Evolutionary conservation across 1,140 invertebrate genomes (phyloP).

Genomic region (Frieseomelitta varia): DNA sequence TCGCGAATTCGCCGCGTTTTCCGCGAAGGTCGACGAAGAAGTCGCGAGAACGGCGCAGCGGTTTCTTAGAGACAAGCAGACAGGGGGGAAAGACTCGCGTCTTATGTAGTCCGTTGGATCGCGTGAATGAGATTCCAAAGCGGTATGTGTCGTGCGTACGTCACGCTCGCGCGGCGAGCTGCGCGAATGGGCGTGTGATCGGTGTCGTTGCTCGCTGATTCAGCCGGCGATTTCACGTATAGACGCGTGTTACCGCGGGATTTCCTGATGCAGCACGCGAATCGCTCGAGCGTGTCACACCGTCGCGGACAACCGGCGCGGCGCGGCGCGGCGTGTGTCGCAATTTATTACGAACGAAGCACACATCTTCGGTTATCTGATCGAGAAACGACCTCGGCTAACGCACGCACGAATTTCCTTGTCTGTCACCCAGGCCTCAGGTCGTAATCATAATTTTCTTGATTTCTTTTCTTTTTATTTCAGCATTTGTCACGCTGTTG

Average conservation of each 20-base stretch:
- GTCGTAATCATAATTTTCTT: neutral
- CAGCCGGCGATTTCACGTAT: neutral
- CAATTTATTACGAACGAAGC: neutral
- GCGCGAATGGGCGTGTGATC: neutral
- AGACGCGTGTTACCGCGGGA: constrained; percentile 2
- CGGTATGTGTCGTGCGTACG: constrained; percentile 12
- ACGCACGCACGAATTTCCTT: neutral
- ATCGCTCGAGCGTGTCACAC: neutral
- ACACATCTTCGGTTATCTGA: neutral
- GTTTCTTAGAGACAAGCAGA: neutral
- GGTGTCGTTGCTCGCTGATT: constrained; percentile 6
- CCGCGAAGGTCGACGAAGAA: neutral
- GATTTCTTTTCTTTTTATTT: neutral
- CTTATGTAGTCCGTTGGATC: neutral
- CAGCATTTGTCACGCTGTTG: no score
- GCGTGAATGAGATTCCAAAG: constrained; percentile 49
- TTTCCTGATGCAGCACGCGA: constrained; percentile 7
- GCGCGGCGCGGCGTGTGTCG: constrained; percentile 2
- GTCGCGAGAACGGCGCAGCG: neutral
- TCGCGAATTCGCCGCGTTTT: neutral
- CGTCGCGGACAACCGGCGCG: neutral
- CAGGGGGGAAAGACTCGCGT: neutral
- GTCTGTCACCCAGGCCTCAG: neutral
- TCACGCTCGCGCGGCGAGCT: constrained; percentile 9
- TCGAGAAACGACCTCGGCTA: neutral